Evolutionary conservation across 37 sponge, comb jelly and placozoan genomes (phyloP).

Genomic region (Haliclona indistincta): DNA sequence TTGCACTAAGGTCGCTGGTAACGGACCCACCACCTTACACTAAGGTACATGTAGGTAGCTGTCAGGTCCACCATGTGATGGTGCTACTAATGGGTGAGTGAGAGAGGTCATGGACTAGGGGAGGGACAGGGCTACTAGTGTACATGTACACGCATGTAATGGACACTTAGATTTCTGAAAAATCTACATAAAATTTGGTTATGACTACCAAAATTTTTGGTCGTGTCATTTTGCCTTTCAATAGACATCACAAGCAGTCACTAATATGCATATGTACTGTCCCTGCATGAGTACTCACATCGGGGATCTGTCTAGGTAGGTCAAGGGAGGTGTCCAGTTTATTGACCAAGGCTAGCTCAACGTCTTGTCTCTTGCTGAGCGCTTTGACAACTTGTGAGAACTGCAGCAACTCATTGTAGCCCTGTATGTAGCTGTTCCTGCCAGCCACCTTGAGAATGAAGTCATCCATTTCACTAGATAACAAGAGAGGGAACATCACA

Average conservation of each 20-base stretch:
- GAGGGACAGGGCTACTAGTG: too few relatives aligned
- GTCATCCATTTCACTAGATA: constrained; percentile 42
- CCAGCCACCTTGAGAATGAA: constrained; percentile 70
- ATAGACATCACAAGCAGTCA: neutral
- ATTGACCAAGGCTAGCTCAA: constrained; percentile 56
- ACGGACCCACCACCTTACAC: too few relatives aligned
- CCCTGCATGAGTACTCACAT: constrained; percentile 44
- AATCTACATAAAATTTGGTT: too few relatives aligned
- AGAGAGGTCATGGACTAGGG: neutral
- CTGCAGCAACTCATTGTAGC: constrained; percentile 39
- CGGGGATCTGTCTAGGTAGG: constrained; percentile 55
- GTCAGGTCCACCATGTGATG: neutral
- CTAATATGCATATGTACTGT: neutral
- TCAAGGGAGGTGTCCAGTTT: constrained; percentile 45
- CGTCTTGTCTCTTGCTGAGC: constrained; percentile 43
- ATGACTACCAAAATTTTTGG: neutral
- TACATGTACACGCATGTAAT: constrained; percentile 10
- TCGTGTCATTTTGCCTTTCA: neutral
- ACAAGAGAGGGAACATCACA: neutral
- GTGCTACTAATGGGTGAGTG: constrained; percentile 1
- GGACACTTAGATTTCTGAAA: too few relatives aligned
- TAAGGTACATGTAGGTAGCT: neutral
- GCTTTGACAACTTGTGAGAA: constrained; percentile 55
- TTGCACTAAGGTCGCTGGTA: too few relatives aligned
- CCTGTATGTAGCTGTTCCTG: constrained; percentile 51